A percentile compares a stretch with the other conserved stretches of the same genome.
phyloP scores from a whole-genome alignment of 1,140 invertebrate genomes.

The Temnothorax longispinosus region DNA sequence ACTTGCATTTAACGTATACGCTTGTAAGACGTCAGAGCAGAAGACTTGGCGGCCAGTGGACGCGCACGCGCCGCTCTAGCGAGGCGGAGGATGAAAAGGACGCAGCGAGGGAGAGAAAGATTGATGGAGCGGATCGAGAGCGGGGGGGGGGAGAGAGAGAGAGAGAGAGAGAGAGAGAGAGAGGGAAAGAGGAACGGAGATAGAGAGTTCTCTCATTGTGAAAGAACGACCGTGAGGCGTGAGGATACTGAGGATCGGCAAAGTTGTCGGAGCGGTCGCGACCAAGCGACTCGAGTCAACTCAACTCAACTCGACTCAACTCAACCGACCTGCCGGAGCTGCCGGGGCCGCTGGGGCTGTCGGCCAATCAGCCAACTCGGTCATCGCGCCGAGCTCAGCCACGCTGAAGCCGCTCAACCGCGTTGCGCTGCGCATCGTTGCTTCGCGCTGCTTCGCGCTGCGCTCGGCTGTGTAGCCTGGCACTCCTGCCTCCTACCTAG shows the following conservation, averaged over 20 bases:
- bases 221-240: slow-evolving; percentile 64
- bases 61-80: neutral
- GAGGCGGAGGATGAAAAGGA: slow-evolving; percentile 8
- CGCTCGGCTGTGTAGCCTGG: neutral
- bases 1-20: no score
- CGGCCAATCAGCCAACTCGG: slow-evolving; percentile 69
- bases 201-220: slow-evolving; percentile 12
- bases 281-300: neutral
- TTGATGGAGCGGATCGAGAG: no score
- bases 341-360: neutral
- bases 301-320: slow-evolving; percentile 49
- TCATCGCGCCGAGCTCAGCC: slow-evolving; percentile 47
- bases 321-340: slow-evolving; percentile 28
- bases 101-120: neutral
- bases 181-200: neutral
- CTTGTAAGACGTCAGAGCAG: neutral
- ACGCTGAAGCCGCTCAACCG: neutral
- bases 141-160: neutral
- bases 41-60: neutral
- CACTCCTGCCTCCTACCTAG: neutral
- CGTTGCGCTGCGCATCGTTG: neutral
- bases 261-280: slow-evolving; percentile 42
- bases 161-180: neutral
- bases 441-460: neutral
- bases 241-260: slow-evolving; percentile 28